Evolutionary conservation across 2,113 vertebrate species (phyloP), one percentile per base, ranked within the genome.

Genomic region (Pachypanchax playfairii): DNA sequence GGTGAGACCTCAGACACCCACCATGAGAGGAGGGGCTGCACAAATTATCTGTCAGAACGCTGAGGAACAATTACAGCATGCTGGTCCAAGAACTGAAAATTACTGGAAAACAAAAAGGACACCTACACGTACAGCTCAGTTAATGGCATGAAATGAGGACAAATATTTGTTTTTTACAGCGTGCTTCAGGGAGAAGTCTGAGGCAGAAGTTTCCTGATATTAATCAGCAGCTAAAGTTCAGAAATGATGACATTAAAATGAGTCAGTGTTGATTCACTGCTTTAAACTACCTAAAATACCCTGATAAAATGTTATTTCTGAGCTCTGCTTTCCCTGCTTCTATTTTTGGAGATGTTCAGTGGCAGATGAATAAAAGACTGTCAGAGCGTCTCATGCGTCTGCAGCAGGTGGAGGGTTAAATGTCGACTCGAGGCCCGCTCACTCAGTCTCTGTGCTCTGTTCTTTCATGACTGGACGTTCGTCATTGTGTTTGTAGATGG

Each of bases 401-500:
- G 69, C 79, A 76, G 82, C 82, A 87, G 82, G 75, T 86, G 84
- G 78, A 54, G 84, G 81, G 75, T 82, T 38, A 80, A 53, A 52
- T 17, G 78, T 74, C 58, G n/a, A 5, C 49, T 24, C 31, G 1
- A 46, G 75, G 62, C 62, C 65, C 58, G 43, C 53, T 51, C 15
- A 44, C 63, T 71, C 46, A 10, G 22, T 15, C 69, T 75, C 49
- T 70, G 31, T 68, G 62, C 60, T 24, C 20, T 43, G 46, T 64
- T 43, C 43, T 25, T 75, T 69, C 59, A 28, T 80, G 71, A 84
- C 58, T 74, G 72, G 59, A 78, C 75, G 63, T 51, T 75, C 52
- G 72, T 80, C 84, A 73, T 79, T 78, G 86, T 86, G 86, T 88
- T 82, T 90, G 87, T 85, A 89, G 85, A 80, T 86, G 84, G 85